phyloP scores from a whole-genome alignment of 2,113 vertebrate genomes.

The Dissostichus mawsoni region DNA sequence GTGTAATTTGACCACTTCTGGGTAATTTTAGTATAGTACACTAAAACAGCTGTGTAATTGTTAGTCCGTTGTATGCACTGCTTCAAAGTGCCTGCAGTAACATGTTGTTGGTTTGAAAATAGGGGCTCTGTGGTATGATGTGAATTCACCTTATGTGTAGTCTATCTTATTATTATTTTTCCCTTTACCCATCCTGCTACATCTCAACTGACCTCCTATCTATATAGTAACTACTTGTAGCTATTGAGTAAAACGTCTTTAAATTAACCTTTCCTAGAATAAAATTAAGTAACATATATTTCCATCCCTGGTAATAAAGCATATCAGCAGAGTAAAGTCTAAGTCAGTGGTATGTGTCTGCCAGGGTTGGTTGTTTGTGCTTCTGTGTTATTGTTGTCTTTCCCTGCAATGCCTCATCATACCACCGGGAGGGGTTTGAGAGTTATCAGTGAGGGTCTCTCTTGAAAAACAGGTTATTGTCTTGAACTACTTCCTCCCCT shows the following conservation, averaged over 20 bases:
- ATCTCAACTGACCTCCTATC: neutral
- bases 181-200: neutral
- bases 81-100: neutral
- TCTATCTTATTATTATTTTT: too few relatives aligned
- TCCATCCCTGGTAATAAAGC: slow-evolving; percentile 12
- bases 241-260: neutral
- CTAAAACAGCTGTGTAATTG: neutral
- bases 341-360: slow-evolving; percentile 3
- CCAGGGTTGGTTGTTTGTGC: neutral
- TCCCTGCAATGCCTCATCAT: slow-evolving; percentile 37
- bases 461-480: neutral
- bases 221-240: neutral
- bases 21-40: neutral
- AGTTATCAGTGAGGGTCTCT: neutral
- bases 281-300: neutral
- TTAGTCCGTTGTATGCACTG: too few relatives aligned
- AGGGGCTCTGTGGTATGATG: neutral
- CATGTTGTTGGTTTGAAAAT: neutral
- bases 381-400: neutral
- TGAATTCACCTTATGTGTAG: too few relatives aligned
- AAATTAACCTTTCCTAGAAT: neutral
- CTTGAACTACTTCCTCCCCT: neutral
- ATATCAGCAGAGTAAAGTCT: slow-evolving; percentile 35
- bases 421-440: slow-evolving; percentile 59
- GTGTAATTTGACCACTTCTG: neutral